A percentile compares a stretch with the other conserved stretches of the same genome.
Conservation (phyloP, 2,888 invertebrate genomes). For the Stenchaetothrips biformis region DNA sequence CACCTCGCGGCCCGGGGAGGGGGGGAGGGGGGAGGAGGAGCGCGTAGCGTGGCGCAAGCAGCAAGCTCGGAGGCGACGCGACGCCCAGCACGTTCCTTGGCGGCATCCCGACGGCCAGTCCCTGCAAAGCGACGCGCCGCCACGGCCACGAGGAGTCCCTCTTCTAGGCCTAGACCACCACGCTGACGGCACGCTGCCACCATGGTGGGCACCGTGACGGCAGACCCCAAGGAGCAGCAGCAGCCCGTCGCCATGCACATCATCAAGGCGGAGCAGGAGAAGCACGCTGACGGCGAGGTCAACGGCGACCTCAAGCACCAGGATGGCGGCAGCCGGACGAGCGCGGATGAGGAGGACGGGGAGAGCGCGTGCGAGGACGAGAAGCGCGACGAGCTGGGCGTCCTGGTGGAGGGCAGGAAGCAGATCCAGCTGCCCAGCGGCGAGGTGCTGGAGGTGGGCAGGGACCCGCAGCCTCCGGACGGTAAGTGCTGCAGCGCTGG, state of each 20-base stretch:
- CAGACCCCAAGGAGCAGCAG: background rate
- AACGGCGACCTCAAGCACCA: background rate
- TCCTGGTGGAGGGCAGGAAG: conserved; percentile 12
- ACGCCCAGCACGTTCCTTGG: background rate
- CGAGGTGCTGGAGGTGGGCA: background rate
- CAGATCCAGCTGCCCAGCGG: background rate
- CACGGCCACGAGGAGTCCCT: no score
- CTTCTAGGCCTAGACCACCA: no score
- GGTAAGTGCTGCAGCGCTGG: background rate
- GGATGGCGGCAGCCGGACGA: background rate
- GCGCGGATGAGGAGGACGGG: background rate
- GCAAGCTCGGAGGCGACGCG: background rate
- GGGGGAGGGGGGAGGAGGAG: background rate
- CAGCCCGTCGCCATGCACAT: background rate
- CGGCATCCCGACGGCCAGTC: background rate
- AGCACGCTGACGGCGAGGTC: background rate
- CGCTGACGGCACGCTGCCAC: no score
- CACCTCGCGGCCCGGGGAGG: no score
- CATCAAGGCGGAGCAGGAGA: background rate
- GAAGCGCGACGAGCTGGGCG: background rate
- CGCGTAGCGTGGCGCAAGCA: background rate
- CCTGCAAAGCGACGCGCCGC: no score
- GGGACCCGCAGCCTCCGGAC: background rate
- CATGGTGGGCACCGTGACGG: no score
- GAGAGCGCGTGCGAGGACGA: background rate